Conservation (phyloP, 1,140 invertebrate species). For the Listronotus oregonensis region DNA sequence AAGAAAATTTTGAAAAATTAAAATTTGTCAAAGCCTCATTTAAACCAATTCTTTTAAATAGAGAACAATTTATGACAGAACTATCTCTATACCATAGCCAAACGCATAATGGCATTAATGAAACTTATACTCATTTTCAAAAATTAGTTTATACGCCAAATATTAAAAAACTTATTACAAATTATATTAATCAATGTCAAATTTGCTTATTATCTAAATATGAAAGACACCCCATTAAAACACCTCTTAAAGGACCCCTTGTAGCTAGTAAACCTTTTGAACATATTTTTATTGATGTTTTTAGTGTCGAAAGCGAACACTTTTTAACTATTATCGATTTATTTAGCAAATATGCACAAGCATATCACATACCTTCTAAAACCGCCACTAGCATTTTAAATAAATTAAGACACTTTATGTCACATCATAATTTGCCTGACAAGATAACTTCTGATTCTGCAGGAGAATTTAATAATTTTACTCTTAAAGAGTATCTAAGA, state of each 20-base stretch:
- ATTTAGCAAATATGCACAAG: conserved; percentile 24
- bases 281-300: conserved; percentile 7
- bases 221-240: conserved; percentile 6
- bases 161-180: not conserved
- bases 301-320: not conserved
- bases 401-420: not conserved
- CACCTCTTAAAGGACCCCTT: not conserved
- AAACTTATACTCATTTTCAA: not conserved
- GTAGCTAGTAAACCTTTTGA: not conserved
- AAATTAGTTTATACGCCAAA: no score
- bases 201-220: not conserved
- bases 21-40: no score
- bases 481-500: not conserved
- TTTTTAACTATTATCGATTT: not conserved
- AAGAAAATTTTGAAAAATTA: no score
- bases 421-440: not conserved
- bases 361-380: conserved; percentile 53
- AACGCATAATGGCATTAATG: conserved; percentile 6
- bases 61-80: no score
- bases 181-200: conserved; percentile 6
- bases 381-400: no score
- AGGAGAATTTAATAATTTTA: conserved; percentile 5
- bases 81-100: not conserved
- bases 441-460: not conserved
- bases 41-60: no score